These are phyloP conservation scores for Polymixis lichenea DNA, from an alignment of 2,888 invertebrate species.

Conservation along the genomic window DNA sequence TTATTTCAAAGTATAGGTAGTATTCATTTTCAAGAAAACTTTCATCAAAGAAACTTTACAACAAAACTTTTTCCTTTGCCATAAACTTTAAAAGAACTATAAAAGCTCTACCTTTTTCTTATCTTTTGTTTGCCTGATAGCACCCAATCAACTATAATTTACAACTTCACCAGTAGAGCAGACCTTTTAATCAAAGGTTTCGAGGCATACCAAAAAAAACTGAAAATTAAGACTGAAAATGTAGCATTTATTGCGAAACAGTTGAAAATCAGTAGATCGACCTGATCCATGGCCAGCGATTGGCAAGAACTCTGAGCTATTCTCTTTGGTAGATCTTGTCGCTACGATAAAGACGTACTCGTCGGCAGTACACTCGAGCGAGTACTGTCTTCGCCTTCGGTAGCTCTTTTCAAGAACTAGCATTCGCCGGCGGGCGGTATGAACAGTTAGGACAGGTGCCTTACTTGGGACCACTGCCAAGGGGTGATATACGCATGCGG, in stretches of 20 bases:
- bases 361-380: too few species aligned
- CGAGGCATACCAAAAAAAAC: neutral
- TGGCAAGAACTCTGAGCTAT: neutral
- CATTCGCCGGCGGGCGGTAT: too few species aligned
- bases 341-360: too few species aligned
- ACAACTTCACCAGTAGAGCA: neutral
- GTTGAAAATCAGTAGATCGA: neutral
- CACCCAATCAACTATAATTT: neutral
- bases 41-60: neutral
- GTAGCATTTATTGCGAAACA: neutral
- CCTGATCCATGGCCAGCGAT: rapidly evolving
- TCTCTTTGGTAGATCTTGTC: too few species aligned
- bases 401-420: neutral
- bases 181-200: neutral
- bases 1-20: too few species aligned
- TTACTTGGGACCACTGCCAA: neutral
- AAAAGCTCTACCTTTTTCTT: neutral
- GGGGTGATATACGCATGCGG: too few species aligned
- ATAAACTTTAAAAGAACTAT: neutral
- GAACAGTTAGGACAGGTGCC: neutral
- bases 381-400: neutral
- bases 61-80: neutral
- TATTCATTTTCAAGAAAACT: neutral
- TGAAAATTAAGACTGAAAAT: neutral
- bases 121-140: neutral